Base-by-base conservation (phyloP, 1,140 invertebrate genomes). In the Trypoxylus dichotomus region DNA sequence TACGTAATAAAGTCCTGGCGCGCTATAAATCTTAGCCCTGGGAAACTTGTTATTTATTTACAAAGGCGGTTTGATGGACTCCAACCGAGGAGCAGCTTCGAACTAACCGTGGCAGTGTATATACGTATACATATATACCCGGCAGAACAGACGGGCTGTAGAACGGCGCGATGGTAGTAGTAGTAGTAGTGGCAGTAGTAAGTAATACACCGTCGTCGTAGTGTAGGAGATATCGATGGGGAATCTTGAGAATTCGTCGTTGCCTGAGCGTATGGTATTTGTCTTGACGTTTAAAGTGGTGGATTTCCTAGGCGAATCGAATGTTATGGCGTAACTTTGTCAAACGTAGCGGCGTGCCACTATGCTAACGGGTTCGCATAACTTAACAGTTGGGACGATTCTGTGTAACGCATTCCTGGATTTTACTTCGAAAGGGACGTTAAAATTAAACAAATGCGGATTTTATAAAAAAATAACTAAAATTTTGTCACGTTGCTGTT, bases 1-100 rank as follows among this genome's bases (percentile, higher is more conserved):
- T 74, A 74, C 72, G 72, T 74, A 74, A 74, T 74, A 74, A 74
- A 74, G 72, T 29, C 72, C 72, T 19, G n/a, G 72, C 7, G 72
- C 29, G 19, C 72, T 37, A 74, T 74, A 74, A 74, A 74, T 74
- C 72, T 74, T 19, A 29, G 60, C 60, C 60, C 72, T 74, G 29
- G 32, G 32, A 43, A 74, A 74, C 72, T 74, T 74, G 72, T 74
- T 74, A 74, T 74, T 74, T 74, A 74, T 74, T 74, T 74, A 74
- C 72, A 74, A 37, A 41, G 41, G 72, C 41, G 19, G 41, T 74
- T 74, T 74, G 72, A 74, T 43, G 72, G 72, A 74, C 72, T 74
- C 72, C 41, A 6, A 37, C 41, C 15, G 72, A 74, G 32, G 32
- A 37, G 32, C 32, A 37, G 19, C 41, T 29, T 74, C 32, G 41